phyloP scores from a whole-genome alignment of 2,888 invertebrate species.

The Lycaena phlaeas region DNA sequence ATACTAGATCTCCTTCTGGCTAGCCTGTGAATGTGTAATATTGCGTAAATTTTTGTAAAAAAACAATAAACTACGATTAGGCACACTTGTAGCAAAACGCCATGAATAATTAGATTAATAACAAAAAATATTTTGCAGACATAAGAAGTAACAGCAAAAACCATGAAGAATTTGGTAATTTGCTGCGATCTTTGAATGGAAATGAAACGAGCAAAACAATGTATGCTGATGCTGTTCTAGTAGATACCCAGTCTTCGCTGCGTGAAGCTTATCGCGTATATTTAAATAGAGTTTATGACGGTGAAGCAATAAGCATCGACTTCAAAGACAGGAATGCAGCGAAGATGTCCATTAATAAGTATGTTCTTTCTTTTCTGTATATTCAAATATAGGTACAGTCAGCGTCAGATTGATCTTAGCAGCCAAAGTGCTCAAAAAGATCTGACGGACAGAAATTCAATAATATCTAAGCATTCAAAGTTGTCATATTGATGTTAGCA shows the following conservation, averaged over 20 bases:
- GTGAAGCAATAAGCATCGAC: constrained; percentile 69
- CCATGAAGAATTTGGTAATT: constrained; percentile 71
- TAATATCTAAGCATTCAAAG: no score
- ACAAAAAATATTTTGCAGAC: constrained; percentile 30
- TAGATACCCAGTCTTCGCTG: constrained; percentile 69
- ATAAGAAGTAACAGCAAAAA: constrained; percentile 55
- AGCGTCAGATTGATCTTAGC: no score
- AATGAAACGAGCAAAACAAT: constrained; percentile 40
- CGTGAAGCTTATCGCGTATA: constrained; percentile 66
- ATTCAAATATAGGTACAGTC: no score
- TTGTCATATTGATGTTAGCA: no score
- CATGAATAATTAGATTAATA: neutral
- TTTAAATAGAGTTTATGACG: constrained; percentile 69
- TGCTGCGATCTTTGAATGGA: constrained; percentile 45
- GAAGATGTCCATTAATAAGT: constrained; percentile 67
- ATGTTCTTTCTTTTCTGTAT: constrained; percentile 26
- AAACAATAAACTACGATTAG: no score
- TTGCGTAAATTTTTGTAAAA: no score
- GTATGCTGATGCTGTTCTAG: constrained; percentile 74
- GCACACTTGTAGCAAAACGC: no score
- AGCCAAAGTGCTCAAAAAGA: no score
- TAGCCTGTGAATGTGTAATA: no score
- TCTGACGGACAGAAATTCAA: no score
- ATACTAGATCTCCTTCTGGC: no score
- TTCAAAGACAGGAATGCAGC: constrained; percentile 50